Conservation (phyloP, 1,140 invertebrate species). For the Brachionus rubens region DNA sequence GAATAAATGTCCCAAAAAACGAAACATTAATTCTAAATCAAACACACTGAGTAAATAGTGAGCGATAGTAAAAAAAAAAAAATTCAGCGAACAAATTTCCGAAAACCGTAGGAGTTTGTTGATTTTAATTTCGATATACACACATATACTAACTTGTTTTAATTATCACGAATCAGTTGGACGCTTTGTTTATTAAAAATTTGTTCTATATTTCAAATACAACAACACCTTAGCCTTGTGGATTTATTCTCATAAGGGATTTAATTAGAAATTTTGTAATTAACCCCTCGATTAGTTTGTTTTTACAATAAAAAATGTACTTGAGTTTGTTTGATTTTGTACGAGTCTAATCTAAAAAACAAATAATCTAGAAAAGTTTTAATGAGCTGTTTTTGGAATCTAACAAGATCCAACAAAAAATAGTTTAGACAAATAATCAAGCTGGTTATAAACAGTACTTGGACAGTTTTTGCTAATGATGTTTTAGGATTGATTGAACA, state of each 20-base stretch:
- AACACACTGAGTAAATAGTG: conserved; percentile 15
- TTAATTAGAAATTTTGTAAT: conserved; percentile 25
- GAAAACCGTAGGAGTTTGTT: neutral
- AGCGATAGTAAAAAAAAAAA: too few relatives aligned
- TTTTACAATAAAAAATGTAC: too few relatives aligned
- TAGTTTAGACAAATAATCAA: too few relatives aligned
- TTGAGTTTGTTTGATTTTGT: too few relatives aligned
- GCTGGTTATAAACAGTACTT: too few relatives aligned
- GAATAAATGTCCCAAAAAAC: conserved; percentile 2
- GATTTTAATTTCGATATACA: too few relatives aligned
- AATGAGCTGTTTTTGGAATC: too few relatives aligned
- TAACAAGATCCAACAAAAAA: too few relatives aligned
- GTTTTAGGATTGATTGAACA: too few relatives aligned
- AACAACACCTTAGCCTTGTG: conserved; percentile 19
- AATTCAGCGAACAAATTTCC: neutral
- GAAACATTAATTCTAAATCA: neutral
- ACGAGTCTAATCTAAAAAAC: too few relatives aligned
- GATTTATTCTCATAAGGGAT: neutral
- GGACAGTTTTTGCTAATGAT: too few relatives aligned
- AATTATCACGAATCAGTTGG: conserved; percentile 19
- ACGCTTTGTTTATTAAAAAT: conserved; percentile 21
- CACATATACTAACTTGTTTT: neutral
- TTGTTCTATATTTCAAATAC: conserved; percentile 7
- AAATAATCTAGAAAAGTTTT: too few relatives aligned
- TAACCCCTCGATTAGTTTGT: neutral